A percentile compares a stretch with the other conserved stretches of the same genome.
phyloP scores from a whole-genome alignment of 1,140 invertebrate genomes.

The Nylanderia fulva region DNA sequence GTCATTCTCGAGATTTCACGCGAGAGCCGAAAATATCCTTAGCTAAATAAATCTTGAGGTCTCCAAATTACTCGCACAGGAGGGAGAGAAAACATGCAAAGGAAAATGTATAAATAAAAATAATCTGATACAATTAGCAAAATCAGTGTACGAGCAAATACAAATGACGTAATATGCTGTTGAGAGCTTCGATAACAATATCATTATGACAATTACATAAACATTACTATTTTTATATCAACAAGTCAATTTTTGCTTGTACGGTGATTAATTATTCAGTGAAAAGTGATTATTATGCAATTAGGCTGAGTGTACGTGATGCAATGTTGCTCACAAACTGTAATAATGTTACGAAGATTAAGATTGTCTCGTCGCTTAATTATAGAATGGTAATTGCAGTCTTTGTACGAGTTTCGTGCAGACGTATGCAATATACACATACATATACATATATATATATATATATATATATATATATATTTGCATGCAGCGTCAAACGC shows the following conservation, averaged over 20 bases:
- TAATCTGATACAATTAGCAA: background rate
- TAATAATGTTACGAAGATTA: background rate
- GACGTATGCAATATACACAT: background rate
- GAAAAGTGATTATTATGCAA: background rate
- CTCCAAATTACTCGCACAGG: background rate
- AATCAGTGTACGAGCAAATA: background rate
- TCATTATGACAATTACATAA: background rate
- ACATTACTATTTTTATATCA: slow-evolving; percentile 11
- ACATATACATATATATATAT: background rate
- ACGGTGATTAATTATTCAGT: background rate
- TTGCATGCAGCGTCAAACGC: too few relatives aligned
- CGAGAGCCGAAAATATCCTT: background rate
- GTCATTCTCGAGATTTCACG: background rate
- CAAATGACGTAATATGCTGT: background rate
- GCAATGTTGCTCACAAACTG: background rate
- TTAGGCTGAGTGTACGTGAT: background rate
- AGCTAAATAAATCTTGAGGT: background rate
- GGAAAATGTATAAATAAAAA: background rate
- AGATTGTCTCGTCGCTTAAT: slow-evolving; percentile 10
- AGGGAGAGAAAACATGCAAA: background rate
- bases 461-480: too few relatives aligned
- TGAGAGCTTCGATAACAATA: background rate
- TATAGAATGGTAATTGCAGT: background rate
- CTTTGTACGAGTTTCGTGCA: background rate
- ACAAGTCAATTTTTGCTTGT: background rate